phyloP scores from a whole-genome alignment of 64 coral and sea anemone species.

The Actinia equina region DNA sequence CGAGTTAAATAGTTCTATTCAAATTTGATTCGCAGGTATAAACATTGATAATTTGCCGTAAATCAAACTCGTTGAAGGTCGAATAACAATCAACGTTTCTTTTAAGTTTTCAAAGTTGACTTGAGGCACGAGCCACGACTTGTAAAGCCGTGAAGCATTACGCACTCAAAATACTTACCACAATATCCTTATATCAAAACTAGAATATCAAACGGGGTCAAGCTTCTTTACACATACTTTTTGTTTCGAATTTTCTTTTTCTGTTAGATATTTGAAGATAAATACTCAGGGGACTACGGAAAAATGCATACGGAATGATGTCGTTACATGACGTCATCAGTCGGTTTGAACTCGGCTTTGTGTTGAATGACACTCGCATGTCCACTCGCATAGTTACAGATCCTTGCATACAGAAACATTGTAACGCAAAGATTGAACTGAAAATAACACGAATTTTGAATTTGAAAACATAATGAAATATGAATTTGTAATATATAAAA shows the following conservation, averaged over 20 bases:
- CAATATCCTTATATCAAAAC: not conserved
- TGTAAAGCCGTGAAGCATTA: not conserved
- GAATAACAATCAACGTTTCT: not conserved
- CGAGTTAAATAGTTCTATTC: not conserved
- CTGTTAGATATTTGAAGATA: not conserved
- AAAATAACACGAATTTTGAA: too few species aligned
- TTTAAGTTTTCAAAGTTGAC: not conserved
- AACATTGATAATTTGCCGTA: not conserved
- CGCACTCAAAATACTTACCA: not conserved
- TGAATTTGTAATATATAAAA: too few species aligned
- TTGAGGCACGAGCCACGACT: not conserved
- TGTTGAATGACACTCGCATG: not conserved
- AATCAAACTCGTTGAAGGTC: not conserved
- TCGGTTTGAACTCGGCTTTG: not conserved
- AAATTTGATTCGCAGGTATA: not conserved
- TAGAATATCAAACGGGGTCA: not conserved
- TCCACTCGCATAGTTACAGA: too few species aligned
- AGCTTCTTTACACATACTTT: not conserved
- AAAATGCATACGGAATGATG: not conserved
- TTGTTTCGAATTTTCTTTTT: not conserved
- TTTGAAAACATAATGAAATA: too few species aligned
- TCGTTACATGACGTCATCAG: not conserved
- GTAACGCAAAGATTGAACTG: too few species aligned
- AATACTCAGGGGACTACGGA: not conserved
- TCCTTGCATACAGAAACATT: too few species aligned